Evolutionary conservation across 2,113 vertebrate species (phyloP), one percentile per base, ranked within the genome.

Genomic region (Heloderma charlesbogerti): DNA sequence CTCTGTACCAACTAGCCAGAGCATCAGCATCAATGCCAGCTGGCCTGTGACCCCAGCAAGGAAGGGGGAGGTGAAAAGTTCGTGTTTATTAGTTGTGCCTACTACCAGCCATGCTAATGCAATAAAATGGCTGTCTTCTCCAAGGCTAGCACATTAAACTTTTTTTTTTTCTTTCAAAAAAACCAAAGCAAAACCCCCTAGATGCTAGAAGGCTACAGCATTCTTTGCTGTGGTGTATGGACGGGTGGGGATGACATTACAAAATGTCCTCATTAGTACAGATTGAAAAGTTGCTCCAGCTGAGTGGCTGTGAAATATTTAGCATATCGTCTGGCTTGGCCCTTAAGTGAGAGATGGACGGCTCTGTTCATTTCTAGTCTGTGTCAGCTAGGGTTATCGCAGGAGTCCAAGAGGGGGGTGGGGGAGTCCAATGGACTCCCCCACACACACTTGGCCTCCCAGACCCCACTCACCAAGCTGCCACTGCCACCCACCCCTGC

Each of bases 71-170:
- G 69, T 67, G 40, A n/a, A 78, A 86, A 66, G 5, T 27, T 27
- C 74, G 69, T 16, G 48, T 51, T 85, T 79, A 71, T 90, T 43
- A 15, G 74, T 15, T 34, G 6, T 27, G 67, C 57, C 18, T 79
- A 80, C 75, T 66, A 27, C 63, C 75, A 67, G 37, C 89, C 29
- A 71, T 57, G 43, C 63, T 43, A 80, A 90, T 71, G 89, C 67
- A 60, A 79, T n/a, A 86, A 86, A 90, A 10, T 43, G 37, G 45
- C 84, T 86, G 45, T 60, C 29, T 71, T 78, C 25, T 51, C 45
- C 37, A 54, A 57, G 63, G 34, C 27, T n/a, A 27, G 63, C 48
- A 40, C 60, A 86, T 57, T 37, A 54, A 43, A 48, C 40, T 27
- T 74, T 34, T 48, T 37, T 72, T 87, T 87, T 86, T 37, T n/a